phyloP scores from a whole-genome alignment of 2,888 invertebrate genomes.

The Drosophila testacea region DNA sequence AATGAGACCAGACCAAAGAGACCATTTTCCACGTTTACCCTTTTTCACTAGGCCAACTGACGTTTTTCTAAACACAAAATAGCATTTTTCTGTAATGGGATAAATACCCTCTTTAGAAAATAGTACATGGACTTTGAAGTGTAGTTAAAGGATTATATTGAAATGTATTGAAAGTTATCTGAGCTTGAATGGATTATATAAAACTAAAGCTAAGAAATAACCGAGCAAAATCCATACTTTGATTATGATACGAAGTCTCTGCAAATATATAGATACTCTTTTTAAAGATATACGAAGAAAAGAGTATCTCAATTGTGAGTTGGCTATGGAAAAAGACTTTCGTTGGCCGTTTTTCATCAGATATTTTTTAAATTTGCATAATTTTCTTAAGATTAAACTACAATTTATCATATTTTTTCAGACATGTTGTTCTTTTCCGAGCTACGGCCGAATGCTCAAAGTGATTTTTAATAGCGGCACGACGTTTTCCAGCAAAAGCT shows the following conservation, averaged over 20 bases:
- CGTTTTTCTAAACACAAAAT: constrained; percentile 30
- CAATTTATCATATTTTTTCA: constrained; percentile 75
- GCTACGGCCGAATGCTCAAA: constrained; percentile 70
- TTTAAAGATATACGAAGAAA: not conserved
- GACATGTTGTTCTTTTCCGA: constrained; percentile 48
- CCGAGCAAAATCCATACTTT: no score
- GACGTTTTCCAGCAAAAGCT: constrained; percentile 47
- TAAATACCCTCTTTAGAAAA: constrained; percentile 15
- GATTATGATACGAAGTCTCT: not conserved
- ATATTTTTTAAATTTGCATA: constrained; percentile 70
- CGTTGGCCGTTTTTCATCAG: constrained; percentile 27
- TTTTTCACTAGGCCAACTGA: constrained; percentile 44
- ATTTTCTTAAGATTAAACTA: constrained; percentile 77
- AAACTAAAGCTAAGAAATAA: no score
- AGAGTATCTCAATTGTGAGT: constrained; percentile 18
- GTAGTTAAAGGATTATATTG: no score
- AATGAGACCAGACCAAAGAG: constrained; percentile 57
- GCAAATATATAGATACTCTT: not conserved
- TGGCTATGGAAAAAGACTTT: not conserved
- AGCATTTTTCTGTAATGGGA: constrained; percentile 17
- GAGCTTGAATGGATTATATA: no score
- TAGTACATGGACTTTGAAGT: not conserved
- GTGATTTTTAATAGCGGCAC: constrained; percentile 76
- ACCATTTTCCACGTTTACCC: constrained; percentile 55
- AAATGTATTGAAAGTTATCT: not conserved